Evolutionary conservation across 2,797 vertebrate species (phyloP).

Genomic region (Phrynocephalus guinanensis): DNA sequence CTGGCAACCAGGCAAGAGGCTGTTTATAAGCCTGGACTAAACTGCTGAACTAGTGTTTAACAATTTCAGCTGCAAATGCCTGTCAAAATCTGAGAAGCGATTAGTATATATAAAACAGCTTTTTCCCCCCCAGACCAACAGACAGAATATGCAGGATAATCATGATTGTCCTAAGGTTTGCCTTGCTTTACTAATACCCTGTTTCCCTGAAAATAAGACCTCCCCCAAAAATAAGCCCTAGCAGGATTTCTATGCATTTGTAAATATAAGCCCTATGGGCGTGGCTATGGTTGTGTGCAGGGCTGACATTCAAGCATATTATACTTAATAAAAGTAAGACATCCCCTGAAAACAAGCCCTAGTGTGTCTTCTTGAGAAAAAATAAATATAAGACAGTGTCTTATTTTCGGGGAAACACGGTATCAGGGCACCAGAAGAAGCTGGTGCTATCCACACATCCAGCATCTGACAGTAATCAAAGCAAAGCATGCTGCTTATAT

Average conservation of each 20-base stretch:
- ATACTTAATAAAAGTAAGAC: too few species aligned
- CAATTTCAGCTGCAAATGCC: neutral
- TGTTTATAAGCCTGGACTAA: neutral
- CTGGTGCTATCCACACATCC: neutral
- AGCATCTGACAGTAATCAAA: neutral
- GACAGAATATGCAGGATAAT: neutral
- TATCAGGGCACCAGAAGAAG: neutral
- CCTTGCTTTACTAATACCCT: neutral
- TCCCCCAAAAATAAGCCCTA: too few species aligned
- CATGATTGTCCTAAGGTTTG: neutral
- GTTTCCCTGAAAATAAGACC: too few species aligned
- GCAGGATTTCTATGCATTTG: too few species aligned
- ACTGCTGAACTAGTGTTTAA: neutral
- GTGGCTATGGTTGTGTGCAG: too few species aligned
- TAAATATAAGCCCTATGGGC: too few species aligned
- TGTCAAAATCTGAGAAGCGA: neutral
- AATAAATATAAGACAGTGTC: too few species aligned
- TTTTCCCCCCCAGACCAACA: neutral
- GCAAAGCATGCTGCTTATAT: too few species aligned
- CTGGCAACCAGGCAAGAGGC: neutral
- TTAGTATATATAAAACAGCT: neutral
- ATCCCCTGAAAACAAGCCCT: too few species aligned
- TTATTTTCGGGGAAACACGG: too few species aligned
- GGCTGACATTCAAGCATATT: too few species aligned
- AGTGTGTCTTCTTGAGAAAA: too few species aligned